Base-by-base conservation (phyloP, 2,888 invertebrate species). In the Coremacera marginata region DNA sequence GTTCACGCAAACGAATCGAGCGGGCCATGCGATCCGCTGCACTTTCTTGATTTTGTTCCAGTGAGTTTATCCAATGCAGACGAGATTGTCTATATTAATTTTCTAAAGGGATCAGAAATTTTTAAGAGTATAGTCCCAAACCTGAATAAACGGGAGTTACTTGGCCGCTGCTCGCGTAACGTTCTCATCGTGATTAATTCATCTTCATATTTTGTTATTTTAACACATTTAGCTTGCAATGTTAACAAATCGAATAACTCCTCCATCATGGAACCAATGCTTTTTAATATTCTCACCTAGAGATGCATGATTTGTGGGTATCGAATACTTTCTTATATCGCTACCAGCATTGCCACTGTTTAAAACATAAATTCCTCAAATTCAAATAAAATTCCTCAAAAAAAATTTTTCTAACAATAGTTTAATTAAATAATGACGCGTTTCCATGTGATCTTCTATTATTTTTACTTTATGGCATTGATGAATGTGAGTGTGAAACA, bases 1-100 rank as follows among this genome's bases (percentile, higher is more conserved):
- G 76, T 44, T 86, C 83, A 5, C 88, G 81, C 0, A 84, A 67
- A 2, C 19, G 3, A 0, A 82, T 79, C 0, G 88, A 84, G 1
- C 76, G 75, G 3, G 81, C 51, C 1, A 5, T 52, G 9, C 52
- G n/a, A 9, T 52, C 55, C 14, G 52, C n/a, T 19, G 14, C 19
- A 49, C 22, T 63, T 70, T 75, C 65, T 70, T 79, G 75, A 5
- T 81, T 37, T 8, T 78, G 49, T 11, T 78, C 77, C 31, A 82
- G 68, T 0, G 70, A 63, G 5, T 78, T 72, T 1, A 86, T 75
- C 75, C 77, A 73, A 7, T 62, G 37, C 5, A 73, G 31, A 1
- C 19, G 34, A 14, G 9, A 65, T 19, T 34, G 8, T 11, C 63
- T 65, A 9, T 37, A 60, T 5, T 27, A 11, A 5, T 60, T 60